Evolutionary conservation across 2,888 invertebrate genomes (phyloP).

Genomic region (Octonoba sinensis): DNA sequence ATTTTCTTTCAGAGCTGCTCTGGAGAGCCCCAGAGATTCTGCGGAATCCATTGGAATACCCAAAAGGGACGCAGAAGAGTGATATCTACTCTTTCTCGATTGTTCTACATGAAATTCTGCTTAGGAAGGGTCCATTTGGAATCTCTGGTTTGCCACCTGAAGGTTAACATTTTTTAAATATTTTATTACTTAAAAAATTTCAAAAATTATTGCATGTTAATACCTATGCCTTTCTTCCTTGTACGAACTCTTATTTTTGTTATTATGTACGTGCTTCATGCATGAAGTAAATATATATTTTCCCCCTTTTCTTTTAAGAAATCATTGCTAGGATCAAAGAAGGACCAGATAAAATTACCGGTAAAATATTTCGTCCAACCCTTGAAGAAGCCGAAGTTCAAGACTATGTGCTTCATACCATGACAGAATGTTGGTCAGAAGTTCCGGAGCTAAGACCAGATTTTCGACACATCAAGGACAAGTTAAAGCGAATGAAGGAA

Average conservation of each 20-base stretch:
- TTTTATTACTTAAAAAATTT: no score
- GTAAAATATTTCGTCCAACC: slow-evolving; percentile 77
- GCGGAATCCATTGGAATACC: slow-evolving; percentile 78
- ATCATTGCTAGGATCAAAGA: slow-evolving; percentile 45
- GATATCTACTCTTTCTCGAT: slow-evolving; percentile 97
- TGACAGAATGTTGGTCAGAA: slow-evolving; percentile 87
- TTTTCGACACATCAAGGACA: slow-evolving; percentile 80
- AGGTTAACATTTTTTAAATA: slow-evolving; percentile 70
- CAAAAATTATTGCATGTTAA: background rate
- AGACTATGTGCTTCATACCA: slow-evolving; percentile 84
- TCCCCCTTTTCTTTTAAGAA: slow-evolving; percentile 38
- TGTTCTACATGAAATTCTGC: slow-evolving; percentile 93
- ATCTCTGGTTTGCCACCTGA: slow-evolving; percentile 83
- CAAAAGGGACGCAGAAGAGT: slow-evolving; percentile 86
- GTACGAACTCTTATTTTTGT: no score
- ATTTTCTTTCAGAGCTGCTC: slow-evolving; percentile 79
- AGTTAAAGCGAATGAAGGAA: slow-evolving; percentile 81
- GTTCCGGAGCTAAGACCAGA: slow-evolving; percentile 85
- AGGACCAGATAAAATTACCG: slow-evolving; percentile 72
- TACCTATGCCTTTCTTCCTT: no score
- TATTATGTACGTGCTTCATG: no score
- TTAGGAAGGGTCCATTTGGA: slow-evolving; percentile 90
- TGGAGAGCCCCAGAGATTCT: slow-evolving; percentile 97
- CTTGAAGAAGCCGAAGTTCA: slow-evolving; percentile 82
- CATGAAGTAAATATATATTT: no score